Evolutionary conservation across 1,140 invertebrate species (phyloP).

Genomic region (Conus betulinus): DNA sequence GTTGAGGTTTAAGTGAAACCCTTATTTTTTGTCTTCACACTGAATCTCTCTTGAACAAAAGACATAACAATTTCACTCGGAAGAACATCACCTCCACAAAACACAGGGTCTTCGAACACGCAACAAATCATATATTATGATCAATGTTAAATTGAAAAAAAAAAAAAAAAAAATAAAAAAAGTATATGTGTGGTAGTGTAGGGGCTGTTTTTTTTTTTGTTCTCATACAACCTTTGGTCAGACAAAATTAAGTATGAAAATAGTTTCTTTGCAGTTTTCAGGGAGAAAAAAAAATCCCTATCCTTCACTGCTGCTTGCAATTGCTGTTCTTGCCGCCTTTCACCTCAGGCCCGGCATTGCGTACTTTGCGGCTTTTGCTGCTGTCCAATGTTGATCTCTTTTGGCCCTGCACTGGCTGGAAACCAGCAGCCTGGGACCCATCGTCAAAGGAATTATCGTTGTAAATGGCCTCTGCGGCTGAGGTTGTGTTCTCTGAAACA

Average conservation of each 20-base stretch:
- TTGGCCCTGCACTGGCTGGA: constrained; percentile 70
- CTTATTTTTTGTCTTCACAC: too few relatives aligned
- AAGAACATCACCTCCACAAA: background rate
- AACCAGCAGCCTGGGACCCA: constrained; percentile 32
- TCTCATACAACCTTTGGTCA: too few relatives aligned
- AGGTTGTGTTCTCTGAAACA: constrained; percentile 25
- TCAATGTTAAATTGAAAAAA: background rate
- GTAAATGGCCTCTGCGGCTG: constrained; percentile 25
- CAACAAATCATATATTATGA: background rate
- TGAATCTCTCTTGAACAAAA: background rate
- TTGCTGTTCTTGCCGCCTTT: constrained; percentile 57
- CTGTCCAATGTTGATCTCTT: constrained; percentile 57
- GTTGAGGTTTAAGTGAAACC: too few relatives aligned
- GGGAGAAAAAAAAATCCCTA: background rate
- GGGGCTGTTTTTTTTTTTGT: too few relatives aligned
- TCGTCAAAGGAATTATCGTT: constrained; percentile 50
- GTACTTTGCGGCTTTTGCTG: constrained; percentile 39
- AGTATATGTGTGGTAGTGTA: too few relatives aligned
- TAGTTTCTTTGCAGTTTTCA: background rate
- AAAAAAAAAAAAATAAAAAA: background rate
- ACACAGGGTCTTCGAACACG: background rate
- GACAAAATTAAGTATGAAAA: background rate
- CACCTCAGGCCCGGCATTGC: constrained; percentile 21
- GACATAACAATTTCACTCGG: background rate
- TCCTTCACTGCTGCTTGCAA: constrained; percentile 65